Conservation (phyloP, 2,888 invertebrate genomes). For the Bombyx huttoni region DNA sequence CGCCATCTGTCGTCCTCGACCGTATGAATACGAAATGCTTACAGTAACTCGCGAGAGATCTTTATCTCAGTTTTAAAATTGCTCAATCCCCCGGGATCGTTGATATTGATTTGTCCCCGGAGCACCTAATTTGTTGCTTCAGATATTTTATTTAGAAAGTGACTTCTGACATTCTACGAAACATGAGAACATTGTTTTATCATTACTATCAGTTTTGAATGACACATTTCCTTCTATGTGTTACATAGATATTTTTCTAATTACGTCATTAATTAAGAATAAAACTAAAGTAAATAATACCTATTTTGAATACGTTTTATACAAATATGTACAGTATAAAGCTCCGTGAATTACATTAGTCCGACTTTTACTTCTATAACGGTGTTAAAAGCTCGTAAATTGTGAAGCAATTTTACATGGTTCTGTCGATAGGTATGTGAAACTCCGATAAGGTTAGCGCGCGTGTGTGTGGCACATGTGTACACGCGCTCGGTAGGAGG, state of each 20-base stretch:
- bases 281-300: too few species aligned
- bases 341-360: constrained; percentile 46
- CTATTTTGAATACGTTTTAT: too few species aligned
- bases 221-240: too few species aligned
- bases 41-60: constrained; percentile 56
- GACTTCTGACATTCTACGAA: constrained; percentile 36
- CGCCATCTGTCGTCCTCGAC: constrained; percentile 65
- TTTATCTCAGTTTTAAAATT: constrained; percentile 72
- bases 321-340: constrained; percentile 47
- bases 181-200: background rate
- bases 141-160: constrained; percentile 51
- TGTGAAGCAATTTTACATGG: constrained; percentile 20
- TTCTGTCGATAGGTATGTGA: constrained; percentile 14
- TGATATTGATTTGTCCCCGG: constrained; percentile 61
- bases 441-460: constrained; percentile 10
- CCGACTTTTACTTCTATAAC: constrained; percentile 38
- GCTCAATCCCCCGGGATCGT: constrained; percentile 57
- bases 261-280: background rate
- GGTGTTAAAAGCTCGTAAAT: constrained; percentile 57
- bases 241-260: constrained; percentile 7
- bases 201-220: constrained; percentile 1
- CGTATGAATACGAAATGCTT: constrained; percentile 69
- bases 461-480: constrained; percentile 19
- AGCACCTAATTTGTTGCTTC: constrained; percentile 55
- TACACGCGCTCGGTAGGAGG: constrained; percentile 47